These are phyloP conservation scores for Cecidostiba fungosa DNA, from an alignment of 2,888 invertebrate genomes.

Conservation along the genomic window DNA sequence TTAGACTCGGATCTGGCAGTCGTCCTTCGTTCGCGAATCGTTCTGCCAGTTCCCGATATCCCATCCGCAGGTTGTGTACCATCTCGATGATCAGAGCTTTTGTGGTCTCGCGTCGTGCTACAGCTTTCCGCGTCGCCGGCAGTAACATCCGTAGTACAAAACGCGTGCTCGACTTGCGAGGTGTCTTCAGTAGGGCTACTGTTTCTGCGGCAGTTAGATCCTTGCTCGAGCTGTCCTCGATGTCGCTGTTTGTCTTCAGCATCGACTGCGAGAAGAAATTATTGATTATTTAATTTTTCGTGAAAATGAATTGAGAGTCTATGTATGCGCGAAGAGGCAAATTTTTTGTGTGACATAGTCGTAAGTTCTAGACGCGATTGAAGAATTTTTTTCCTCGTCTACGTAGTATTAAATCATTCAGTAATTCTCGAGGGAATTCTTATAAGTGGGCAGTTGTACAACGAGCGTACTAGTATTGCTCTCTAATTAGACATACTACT, in stretches of 20 bases:
- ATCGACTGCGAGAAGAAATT: conserved; percentile 59
- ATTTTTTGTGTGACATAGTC: too few species aligned
- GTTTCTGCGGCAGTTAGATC: conserved; percentile 80
- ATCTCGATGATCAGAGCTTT: conserved; percentile 83
- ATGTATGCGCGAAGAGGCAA: too few species aligned
- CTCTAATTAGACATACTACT: too few species aligned
- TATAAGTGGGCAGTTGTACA: too few species aligned
- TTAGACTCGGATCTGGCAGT: conserved; percentile 84
- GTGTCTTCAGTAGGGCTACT: conserved; percentile 81
- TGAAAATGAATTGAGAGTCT: too few species aligned
- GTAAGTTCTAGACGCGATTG: too few species aligned
- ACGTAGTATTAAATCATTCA: too few species aligned
- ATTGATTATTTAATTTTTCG: too few species aligned
- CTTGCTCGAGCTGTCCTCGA: not conserved
- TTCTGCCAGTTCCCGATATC: conserved; percentile 82
- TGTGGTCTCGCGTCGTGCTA: conserved; percentile 85
- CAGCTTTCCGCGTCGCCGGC: conserved; percentile 83
- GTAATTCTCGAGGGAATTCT: too few species aligned
- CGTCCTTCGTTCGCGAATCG: conserved; percentile 84
- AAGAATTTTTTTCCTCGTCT: too few species aligned
- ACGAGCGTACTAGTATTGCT: too few species aligned
- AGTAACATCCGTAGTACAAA: conserved; percentile 83
- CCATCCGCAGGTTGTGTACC: conserved; percentile 84
- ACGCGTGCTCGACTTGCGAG: conserved; percentile 81
- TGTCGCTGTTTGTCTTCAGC: conserved; percentile 14